Evolutionary conservation across 2,888 invertebrate genomes (phyloP), one percentile per base, ranked within the genome.

Genomic region (Tetrapedia diversipes): DNA sequence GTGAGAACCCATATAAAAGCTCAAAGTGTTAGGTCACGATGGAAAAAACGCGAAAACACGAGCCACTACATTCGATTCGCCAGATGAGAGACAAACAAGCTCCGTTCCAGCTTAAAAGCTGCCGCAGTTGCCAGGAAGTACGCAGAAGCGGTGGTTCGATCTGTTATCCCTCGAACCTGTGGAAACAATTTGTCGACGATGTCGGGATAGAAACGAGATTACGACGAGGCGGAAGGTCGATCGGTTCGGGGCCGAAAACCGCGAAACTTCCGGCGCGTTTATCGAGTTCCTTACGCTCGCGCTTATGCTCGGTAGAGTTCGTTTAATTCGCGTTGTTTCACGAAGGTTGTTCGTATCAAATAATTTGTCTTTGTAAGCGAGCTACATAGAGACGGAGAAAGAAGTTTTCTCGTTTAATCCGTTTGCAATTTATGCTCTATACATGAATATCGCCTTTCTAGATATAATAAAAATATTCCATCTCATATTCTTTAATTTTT

Each of bases 121-220:
- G n/a, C 22, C 45, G 29, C 32, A 37, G 49, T 39, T 59, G n/a
- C 59, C 47, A n/a, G 32, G 29, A 39, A 47, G 41, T 43, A 53
- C 41, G 22, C 19, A 29, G 51, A 29, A 19, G 51, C 22, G n/a
- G 34, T 27, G 37, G 51, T 32, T 53, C 68, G 71, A 67, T 72
- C 59, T 53, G 51, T 57, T 71, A 71, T 56, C 66, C 47, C 7
- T 22, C 67, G 56, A 57, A 67, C 70, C 57, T 41, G 47, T 39
- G 57, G 51, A 70, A 80, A 75, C 69, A 80, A 76, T 80, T 80
- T 76, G 47, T 59, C 66, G 41, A n/a, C 59, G 54, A 53, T 67
- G 66, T 70, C 63, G 65, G 41, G 51, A 39, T 51, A 72, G 71
- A 68, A 68, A 57, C 43, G 49, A 79, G 79, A 79, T 79, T 75